phyloP scores from a whole-genome alignment of 23 tunicate species.

The Ascidia mentula region DNA sequence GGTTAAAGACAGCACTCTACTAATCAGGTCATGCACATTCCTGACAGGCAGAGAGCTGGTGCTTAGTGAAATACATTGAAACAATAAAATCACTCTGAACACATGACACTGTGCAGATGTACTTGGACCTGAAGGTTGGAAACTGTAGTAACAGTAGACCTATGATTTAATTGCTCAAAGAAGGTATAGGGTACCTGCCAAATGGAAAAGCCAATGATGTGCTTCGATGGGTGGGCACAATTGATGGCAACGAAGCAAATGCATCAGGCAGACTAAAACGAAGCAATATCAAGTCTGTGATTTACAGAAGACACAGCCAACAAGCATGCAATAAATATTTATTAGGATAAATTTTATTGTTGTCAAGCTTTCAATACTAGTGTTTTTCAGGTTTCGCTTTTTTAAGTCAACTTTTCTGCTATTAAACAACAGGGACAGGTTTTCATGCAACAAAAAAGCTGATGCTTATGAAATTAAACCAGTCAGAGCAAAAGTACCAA shows the following conservation, averaged over 20 bases:
- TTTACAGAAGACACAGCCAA: background rate
- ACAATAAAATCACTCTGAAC: background rate
- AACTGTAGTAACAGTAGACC: background rate
- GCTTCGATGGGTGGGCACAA: conserved; percentile 25
- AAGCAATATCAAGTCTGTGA: background rate
- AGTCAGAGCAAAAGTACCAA: too few species aligned
- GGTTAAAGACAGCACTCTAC: background rate
- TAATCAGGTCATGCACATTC: conserved; percentile 8
- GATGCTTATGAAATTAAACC: too few species aligned
- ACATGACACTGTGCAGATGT: too few species aligned
- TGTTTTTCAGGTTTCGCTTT: too few species aligned
- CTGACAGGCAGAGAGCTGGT: background rate
- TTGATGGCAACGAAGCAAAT: conserved; percentile 40
- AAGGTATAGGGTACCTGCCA: conserved; percentile 8
- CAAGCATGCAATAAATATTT: too few species aligned
- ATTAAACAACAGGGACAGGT: too few species aligned
- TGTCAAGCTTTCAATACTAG: too few species aligned
- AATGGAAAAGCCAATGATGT: conserved; percentile 28
- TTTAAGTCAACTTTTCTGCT: too few species aligned
- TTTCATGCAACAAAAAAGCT: too few species aligned
- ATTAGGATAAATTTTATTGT: too few species aligned
- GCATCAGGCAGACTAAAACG: conserved; percentile 56
- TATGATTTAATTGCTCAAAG: background rate
- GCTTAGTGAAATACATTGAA: background rate
- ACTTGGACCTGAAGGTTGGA: too few species aligned